phyloP scores from a whole-genome alignment of 35 echinoderm and acorn worm genomes.

The Amphiura filiformis region DNA sequence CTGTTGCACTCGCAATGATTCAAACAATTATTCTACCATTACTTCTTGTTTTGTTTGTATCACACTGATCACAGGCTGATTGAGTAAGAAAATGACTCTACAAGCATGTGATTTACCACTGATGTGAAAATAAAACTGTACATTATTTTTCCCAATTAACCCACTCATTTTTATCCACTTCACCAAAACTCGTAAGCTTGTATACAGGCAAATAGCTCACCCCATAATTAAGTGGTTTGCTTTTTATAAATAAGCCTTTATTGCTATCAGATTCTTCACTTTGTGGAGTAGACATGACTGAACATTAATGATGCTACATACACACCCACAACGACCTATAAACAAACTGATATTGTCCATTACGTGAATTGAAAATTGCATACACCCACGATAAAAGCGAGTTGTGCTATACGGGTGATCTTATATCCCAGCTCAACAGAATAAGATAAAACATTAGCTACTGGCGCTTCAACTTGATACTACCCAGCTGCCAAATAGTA shows the following conservation, averaged over 20 bases:
- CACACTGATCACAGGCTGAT: too few relatives aligned
- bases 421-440: neutral
- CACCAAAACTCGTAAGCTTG: neutral
- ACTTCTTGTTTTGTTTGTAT: too few relatives aligned
- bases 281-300: neutral
- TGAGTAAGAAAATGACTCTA: too few relatives aligned
- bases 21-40: too few relatives aligned
- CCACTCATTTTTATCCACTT: neutral
- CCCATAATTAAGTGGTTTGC: neutral
- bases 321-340: neutral
- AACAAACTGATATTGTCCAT: conserved; percentile 9
- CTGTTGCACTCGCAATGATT: too few relatives aligned
- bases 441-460: neutral
- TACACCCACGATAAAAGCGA: neutral
- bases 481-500: neutral
- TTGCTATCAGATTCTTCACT: neutral
- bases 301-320: neutral
- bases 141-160: neutral
- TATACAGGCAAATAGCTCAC: neutral
- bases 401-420: neutral
- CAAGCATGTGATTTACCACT: too few relatives aligned
- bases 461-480: neutral
- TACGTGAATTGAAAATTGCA: neutral
- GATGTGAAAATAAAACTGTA: neutral
- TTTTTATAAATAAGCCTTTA: neutral